Evolutionary conservation across 2,888 invertebrate species (phyloP), one percentile per base, ranked within the genome.

Genomic region (Lysandra bellargus): DNA sequence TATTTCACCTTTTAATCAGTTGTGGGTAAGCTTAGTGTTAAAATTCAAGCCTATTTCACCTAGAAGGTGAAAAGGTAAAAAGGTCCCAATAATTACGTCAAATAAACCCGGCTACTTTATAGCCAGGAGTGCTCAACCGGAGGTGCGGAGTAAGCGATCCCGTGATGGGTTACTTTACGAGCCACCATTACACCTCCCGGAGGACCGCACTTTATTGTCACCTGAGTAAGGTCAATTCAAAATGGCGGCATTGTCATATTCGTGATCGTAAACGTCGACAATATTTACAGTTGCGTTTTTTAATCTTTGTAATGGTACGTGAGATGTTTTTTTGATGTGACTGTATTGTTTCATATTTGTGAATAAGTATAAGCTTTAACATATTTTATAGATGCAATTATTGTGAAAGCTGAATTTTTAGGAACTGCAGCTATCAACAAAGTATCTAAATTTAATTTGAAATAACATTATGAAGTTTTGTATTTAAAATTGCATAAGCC

Each of bases 221-320:
- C 92, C 93, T 93, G 92, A 92, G 89, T 93, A 92, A 93, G 92
- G 88, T 87, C 85, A 88, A 92, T 91, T 84, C 84, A 86, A 84
- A 83, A 84, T 81, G 83, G 83, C 83, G 82, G 82, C 83, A 69
- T 69, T 69, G 69, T 83, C 83, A 83, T 83, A 82, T 82, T 84
- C 83, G 82, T 80, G 79, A 77, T 69, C 69, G 69, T 69, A 69
- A 69, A 69, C 69, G 69, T 69, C 69, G 69, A 33, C 69, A 69
- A 69, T 69, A 69, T 69, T 69, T 69, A 69, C 69, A 69, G 14
- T 69, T 69, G 17, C 33, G 69, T 69, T 69, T 69, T 69, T 69
- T 69, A 69, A 69, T 69, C 14, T 69, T 33, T 69, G 14, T 69
- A 69, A 69, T 69, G 69, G 2, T 14, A 33, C 69, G 69, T 69